Evolutionary conservation across 92 coral and sea anemone species (phyloP), one percentile per base, ranked within the genome.

Genomic region (Epizoanthus fatuus): DNA sequence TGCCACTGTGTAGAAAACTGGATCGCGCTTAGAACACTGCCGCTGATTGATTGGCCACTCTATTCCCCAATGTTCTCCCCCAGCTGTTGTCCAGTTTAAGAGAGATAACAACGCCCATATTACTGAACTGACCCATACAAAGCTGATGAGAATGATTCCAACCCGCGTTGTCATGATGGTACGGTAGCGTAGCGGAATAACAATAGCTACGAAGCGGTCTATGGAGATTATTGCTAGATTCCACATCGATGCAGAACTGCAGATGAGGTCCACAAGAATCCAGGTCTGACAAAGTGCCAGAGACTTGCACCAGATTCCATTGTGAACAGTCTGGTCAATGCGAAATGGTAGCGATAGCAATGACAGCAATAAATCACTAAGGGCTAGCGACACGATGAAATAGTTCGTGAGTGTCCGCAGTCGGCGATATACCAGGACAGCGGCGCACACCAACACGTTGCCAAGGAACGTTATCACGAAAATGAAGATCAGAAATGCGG

Each of bases 341-440:
- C 94, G 78, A 58, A 89, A 86, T 29, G 98, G 96, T 54, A 95
- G 87, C 3, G 93, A 88, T 35, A 89, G 14, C 22, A 86, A 5
- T 8, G 96, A 80, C 60, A 95, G 83, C 74, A 95, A 80, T 37
- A 95, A 69, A 80, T 95, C 98, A 13, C 93, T 87, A 70, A 95
- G 84, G 5, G 98, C 98, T 79, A 95, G 86, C 7, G 98, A 95
- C 47, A 91, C 92, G 19, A 95, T 88, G 84, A 95, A 93, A 59
- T 93, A 95, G 73, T 93, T 95, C 68, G 98, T 93, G 82, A 95
- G 90, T 0, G 96, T 83, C n/a, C 98, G 96, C 5, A 95, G 96
- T 9, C 96, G 92, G 5, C 79, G 95, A 63, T 79, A 69, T 14
- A 88, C 84, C 17, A 86, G 77, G 14, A 95, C 96, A 10, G 93